Evolutionary conservation across 2,888 invertebrate species (phyloP), one percentile per base, ranked within the genome.

Genomic region (Nomada ferruginata): DNA sequence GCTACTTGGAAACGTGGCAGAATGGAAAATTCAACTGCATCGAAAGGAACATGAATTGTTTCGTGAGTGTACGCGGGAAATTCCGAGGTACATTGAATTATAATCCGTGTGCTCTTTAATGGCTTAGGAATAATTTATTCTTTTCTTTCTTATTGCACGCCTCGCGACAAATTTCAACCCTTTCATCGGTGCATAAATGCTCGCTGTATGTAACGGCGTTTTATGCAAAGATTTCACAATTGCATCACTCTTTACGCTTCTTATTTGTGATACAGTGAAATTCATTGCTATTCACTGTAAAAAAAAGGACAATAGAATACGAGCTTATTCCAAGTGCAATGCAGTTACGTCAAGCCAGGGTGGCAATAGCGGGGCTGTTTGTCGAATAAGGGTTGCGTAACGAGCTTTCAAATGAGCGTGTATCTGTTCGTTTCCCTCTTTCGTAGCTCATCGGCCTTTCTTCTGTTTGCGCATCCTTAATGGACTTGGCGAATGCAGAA

Each of bases 391-490:
- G 82, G 82, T 83, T 74, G 77, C 74, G 71, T 82, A 83, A 76
- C 81, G 76, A 83, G 77, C 70, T 74, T 76, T 55, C 77, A 61
- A 53, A 36, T 36, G 29, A 60, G 63, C 69, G 76, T 72, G 68
- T 79, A 72, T 69, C 72, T 47, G 59, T 57, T 57, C 55, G 82
- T 70, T 70, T 68, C 18, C 61, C 53, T 52, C 60, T 23, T 52
- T 47, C 23, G 36, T 59, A 15, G 42, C 13, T 36, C 64, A 57
- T 11, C 64, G 73, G 74, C 82, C 64, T 63, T 70, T 69, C 76
- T 72, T 65, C 69, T 82, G 72, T 86, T 86, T 86, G 76, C 76
- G 60, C 70, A 72, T 42, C 79, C 72, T 79, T 79, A 82, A 86
- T 86, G 74, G 74, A 79, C 65, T 79, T 66, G 61, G 73, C 82